A percentile compares a stretch with the other conserved stretches of the same genome.
Evolutionary conservation across 2,113 vertebrate genomes (phyloP).

Genomic region (Podocnemis expansa): DNA sequence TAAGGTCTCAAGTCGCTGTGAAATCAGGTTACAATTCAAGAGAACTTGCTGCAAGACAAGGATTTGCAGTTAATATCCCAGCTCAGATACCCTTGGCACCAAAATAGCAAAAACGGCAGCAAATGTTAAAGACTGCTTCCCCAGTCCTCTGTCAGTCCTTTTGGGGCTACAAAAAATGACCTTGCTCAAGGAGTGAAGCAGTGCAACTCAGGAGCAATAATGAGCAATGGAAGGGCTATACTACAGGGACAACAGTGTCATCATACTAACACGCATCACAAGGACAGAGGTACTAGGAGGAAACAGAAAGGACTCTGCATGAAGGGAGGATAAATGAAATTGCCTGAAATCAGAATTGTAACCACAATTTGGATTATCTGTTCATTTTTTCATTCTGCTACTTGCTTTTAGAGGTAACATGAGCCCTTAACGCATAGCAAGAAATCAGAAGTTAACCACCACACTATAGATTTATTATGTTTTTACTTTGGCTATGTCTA

Average conservation of each 20-base stretch:
- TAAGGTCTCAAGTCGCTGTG: not conserved
- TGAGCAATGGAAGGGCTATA: not conserved
- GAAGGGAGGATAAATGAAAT: conserved; percentile 19
- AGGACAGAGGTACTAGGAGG: not conserved
- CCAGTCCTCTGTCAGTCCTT: not conserved
- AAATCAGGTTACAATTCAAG: not conserved
- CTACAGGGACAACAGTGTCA: accelerated
- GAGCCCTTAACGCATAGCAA: not conserved
- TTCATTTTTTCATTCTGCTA: not conserved
- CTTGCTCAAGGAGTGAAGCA: not conserved
- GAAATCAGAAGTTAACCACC: no score
- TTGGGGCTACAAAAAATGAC: not conserved
- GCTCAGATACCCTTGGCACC: not conserved
- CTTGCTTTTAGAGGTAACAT: not conserved
- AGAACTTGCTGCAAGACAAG: not conserved
- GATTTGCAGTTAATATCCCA: not conserved
- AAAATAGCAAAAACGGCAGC: not conserved
- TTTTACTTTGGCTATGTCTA: no score
- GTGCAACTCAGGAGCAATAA: not conserved
- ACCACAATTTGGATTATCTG: not conserved
- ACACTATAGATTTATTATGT: not conserved
- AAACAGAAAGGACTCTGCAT: not conserved
- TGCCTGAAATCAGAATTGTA: conserved; percentile 34
- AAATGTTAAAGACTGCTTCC: not conserved
- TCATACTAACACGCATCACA: not conserved